These are phyloP conservation scores for Typhlomys cinereus DNA, from an alignment of 2,113 vertebrate genomes.

Conservation along the genomic window DNA sequence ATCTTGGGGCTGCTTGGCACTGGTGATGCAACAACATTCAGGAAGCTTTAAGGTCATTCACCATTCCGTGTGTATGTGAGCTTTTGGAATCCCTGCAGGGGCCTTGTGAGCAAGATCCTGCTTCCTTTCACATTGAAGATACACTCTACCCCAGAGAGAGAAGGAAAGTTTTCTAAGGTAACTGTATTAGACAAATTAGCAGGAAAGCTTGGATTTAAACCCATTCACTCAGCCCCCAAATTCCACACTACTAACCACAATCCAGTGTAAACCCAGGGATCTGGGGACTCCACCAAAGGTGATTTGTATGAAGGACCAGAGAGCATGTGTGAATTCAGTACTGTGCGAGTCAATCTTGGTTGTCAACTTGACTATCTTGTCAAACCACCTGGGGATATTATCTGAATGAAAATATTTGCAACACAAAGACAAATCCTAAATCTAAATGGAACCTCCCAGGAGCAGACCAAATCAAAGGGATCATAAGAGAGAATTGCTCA, in stretches of 20 bases:
- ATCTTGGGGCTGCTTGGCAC: background rate
- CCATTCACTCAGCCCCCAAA: background rate
- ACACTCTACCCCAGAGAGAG: background rate
- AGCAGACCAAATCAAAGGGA: no score
- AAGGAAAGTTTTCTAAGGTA: background rate
- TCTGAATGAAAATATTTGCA: no score
- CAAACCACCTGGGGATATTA: no score
- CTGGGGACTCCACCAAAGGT: background rate
- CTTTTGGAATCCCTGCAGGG: background rate
- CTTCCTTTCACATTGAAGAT: background rate
- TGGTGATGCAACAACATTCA: background rate
- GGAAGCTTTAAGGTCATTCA: background rate
- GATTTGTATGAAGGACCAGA: background rate
- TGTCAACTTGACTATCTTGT: background rate
- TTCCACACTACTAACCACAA: background rate
- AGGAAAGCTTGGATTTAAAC: background rate
- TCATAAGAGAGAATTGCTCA: no score
- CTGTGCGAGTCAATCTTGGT: no score
- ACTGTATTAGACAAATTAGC: background rate
- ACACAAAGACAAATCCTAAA: no score
- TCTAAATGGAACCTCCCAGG: no score
- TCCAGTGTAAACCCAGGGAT: background rate
- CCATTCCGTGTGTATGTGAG: background rate
- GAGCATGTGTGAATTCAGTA: background rate
- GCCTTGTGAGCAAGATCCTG: background rate